These are phyloP conservation scores for Sylvia borin DNA, from an alignment of 2,797 vertebrate species.

Conservation along the genomic window DNA sequence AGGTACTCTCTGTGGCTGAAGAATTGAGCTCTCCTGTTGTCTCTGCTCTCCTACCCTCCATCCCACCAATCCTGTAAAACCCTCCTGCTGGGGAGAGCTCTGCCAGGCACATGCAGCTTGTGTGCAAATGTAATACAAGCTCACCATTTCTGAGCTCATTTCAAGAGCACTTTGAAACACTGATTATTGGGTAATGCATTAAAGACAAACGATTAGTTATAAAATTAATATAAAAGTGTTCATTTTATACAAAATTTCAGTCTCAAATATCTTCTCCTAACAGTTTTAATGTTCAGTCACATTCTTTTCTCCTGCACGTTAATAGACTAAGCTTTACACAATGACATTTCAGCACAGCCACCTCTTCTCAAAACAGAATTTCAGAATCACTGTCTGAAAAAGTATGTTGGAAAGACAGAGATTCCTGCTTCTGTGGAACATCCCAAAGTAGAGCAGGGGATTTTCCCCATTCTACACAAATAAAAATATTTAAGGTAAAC, in stretches of 20 bases:
- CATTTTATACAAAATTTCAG: neutral
- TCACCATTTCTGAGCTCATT: neutral
- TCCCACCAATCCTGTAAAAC: neutral
- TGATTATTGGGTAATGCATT: neutral
- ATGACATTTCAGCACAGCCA: neutral
- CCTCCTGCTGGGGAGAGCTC: neutral
- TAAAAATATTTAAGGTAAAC: neutral
- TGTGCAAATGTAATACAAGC: neutral
- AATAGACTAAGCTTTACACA: neutral
- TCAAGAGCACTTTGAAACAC: neutral
- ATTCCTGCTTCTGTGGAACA: neutral
- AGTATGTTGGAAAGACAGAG: neutral
- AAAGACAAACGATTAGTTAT: neutral
- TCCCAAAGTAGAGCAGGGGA: neutral
- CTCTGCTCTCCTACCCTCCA: neutral
- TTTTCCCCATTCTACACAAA: neutral
- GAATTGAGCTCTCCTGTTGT: neutral
- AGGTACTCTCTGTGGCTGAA: neutral
- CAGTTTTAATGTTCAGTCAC: neutral
- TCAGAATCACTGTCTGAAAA: neutral
- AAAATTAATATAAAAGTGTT: neutral
- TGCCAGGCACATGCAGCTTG: fast-evolving
- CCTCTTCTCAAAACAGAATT: neutral
- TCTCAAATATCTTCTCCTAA: neutral
- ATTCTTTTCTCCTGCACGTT: neutral